Base-by-base conservation (phyloP, 2,888 invertebrate genomes). In the Chesias legatella region DNA sequence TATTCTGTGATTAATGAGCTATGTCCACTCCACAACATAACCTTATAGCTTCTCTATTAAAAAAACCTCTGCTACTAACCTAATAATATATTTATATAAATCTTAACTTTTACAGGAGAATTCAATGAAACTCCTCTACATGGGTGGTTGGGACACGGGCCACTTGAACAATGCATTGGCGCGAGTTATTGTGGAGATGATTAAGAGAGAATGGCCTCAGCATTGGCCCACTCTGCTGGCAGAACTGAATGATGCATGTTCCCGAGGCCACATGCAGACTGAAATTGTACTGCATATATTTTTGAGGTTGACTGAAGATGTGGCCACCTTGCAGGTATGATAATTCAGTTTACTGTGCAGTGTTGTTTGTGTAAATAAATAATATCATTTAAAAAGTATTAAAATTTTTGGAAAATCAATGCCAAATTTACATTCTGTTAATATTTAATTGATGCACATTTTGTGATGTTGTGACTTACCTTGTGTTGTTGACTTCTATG, bases 171-270 rank as follows among this genome's bases (percentile, higher is more conserved):
- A 96, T 73, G 96, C 94, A 1, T 75, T 95, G 1, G 94, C 97
- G 7, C 90, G 97, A 31, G 94, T 98, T n/a, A 92, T 98, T 36
- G 98, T 98, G 0, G 98, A 98, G 84, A 97, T 98, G 93, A 94
- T 97, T 36, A 98, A 98, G 70, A 90, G 98, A 6, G 98, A 98
- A 73, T 98, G 98, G 98, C 98, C 98, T 0, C 98, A 98, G 70
- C 95, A 98, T 53, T 98, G 98, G 98, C 95, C 96, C 0, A 92
- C 94, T 0, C 77, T 98, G 21, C 77, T 98, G 20, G 88, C 91
- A 0, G 97, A 98, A 73, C 88, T 98, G 1, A 94, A 95, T 43
- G 92, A 93, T 59, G 93, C 96, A 1, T 95, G 96, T 70, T 89
- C 92, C 7, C 90, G 92, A 56, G 97, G 98, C 7, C 95, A 96